A percentile compares a stretch with the other conserved stretches of the same genome.
Conservation (phyloP, 35 echinoderm and acorn worm species). For the Lytechinus pictus region DNA sequence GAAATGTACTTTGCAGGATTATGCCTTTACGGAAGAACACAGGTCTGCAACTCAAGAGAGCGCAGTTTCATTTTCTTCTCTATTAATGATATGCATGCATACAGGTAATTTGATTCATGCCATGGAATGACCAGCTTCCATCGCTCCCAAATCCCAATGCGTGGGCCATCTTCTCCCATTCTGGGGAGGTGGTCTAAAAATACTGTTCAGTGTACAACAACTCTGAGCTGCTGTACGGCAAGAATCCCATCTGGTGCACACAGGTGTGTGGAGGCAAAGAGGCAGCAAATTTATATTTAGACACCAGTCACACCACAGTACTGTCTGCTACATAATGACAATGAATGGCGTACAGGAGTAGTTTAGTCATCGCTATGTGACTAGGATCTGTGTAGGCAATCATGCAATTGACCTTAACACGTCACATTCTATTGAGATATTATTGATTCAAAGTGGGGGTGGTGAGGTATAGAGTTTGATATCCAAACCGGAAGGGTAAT, state of each 20-base stretch:
- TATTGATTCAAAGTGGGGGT: no score
- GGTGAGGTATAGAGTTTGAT: no score
- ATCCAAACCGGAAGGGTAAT: no score
- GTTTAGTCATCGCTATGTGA: neutral
- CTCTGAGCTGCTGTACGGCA: neutral
- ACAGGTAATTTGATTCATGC: neutral
- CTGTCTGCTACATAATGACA: neutral
- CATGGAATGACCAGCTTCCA: neutral
- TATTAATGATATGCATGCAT: neutral
- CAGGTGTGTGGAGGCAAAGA: neutral
- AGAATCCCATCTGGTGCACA: neutral
- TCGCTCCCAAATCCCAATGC: neutral
- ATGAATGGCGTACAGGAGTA: neutral
- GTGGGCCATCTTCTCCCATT: neutral
- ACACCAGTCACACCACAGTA: neutral
- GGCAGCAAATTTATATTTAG: neutral
- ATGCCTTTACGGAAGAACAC: neutral
- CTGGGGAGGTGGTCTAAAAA: neutral
- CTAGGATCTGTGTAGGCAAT: neutral
- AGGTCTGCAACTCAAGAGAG: neutral
- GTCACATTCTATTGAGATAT: no score
- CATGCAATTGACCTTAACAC: neutral
- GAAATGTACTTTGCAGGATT: neutral
- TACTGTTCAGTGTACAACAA: neutral
- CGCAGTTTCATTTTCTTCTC: neutral